Evolutionary conservation across 2,113 vertebrate genomes (phyloP).

Genomic region (western clawed frog (Xenopus tropicalis)): UCB_Xtro_10.0 CM004446.2:41866001-41866500

Average conservation of each 20-base stretch:
- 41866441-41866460: neutral
- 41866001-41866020: no score
- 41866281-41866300: slow-evolving; percentile 32
- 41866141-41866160: neutral
- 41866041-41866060: no score
- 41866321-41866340: slow-evolving; percentile 40
- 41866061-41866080: no score
- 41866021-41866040: no score
- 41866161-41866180: neutral
- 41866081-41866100: neutral
- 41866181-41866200: neutral
- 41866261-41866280: no score
- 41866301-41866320: slow-evolving; percentile 39
- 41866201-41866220: neutral
- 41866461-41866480: slow-evolving; percentile 2
- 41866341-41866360: slow-evolving; percentile 32
- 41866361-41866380: slow-evolving; percentile 41
- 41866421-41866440: slow-evolving; percentile 33
- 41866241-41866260: slow-evolving; percentile 21
- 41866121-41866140: neutral
- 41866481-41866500: neutral
- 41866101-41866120: neutral
- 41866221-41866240: slow-evolving; percentile 7
- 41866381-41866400: slow-evolving; percentile 41
- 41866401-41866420: slow-evolving; percentile 34